Evolutionary conservation across 2,113 vertebrate genomes (phyloP).

Genomic region (Peromyscus californicus): DNA sequence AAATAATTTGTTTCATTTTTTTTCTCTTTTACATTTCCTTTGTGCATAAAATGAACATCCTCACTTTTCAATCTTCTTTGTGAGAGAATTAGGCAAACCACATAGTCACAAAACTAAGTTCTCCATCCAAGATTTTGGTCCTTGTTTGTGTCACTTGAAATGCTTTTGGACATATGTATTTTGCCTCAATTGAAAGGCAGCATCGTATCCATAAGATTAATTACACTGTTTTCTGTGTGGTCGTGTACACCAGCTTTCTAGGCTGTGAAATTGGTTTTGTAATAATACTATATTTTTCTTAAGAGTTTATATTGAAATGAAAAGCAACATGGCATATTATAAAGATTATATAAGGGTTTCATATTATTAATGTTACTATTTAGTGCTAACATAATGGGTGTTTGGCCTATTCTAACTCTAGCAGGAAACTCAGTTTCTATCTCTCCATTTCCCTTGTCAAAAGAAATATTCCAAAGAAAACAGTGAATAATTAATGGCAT

Average conservation of each 20-base stretch:
- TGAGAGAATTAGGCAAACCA: not conserved
- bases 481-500: not conserved
- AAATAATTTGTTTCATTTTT: not conserved
- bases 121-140: not conserved
- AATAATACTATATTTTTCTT: not conserved
- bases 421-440: not conserved
- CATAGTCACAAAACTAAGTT: not conserved
- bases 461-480: not conserved
- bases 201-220: not conserved
- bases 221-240: not conserved
- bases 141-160: not conserved
- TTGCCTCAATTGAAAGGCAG: not conserved
- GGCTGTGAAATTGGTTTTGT: not conserved
- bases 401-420: not conserved
- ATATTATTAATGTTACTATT: not conserved
- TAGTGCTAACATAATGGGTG: not conserved
- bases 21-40: not conserved
- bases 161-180: not conserved
- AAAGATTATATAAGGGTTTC: not conserved
- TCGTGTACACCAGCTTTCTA: not conserved
- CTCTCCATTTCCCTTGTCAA: not conserved
- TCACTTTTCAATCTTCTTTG: not conserved
- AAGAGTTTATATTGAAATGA: not conserved
- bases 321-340: not conserved
- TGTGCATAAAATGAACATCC: not conserved